Evolutionary conservation across 1,140 invertebrate species (phyloP).

Genomic region (Penaeus japonicus): DNA sequence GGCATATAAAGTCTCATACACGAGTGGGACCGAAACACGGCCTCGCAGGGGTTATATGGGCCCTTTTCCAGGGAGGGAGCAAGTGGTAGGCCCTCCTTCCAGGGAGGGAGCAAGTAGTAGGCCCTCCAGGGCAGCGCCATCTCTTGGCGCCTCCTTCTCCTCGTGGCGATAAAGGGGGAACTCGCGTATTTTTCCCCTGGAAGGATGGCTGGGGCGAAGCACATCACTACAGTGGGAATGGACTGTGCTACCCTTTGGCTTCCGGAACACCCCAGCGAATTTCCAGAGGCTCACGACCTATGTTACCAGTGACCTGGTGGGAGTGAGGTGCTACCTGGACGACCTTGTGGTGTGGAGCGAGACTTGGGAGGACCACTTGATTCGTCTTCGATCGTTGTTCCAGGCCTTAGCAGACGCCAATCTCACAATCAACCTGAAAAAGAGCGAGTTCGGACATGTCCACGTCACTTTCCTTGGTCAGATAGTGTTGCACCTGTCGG

Average conservation of each 20-base stretch:
- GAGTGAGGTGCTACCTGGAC: neutral
- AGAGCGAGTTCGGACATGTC: neutral
- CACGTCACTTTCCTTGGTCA: neutral
- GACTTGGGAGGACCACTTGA: neutral
- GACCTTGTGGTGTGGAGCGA: slow-evolving; percentile 15
- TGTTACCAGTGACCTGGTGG: neutral
- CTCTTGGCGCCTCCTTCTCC: no score
- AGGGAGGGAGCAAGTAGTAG: no score
- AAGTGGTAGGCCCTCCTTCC: no score
- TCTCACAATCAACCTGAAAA: neutral
- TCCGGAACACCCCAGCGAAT: neutral
- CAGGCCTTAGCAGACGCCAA: neutral
- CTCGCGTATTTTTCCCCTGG: no score
- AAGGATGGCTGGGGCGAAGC: no score
- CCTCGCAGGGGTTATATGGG: no score
- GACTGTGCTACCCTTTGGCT: neutral
- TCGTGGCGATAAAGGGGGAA: no score
- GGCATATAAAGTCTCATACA: no score
- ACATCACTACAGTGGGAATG: no score
- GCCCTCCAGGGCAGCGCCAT: no score
- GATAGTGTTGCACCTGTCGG: neutral
- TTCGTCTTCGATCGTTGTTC: neutral
- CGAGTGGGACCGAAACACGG: no score
- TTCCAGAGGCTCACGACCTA: neutral
- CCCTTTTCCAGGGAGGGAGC: no score